A percentile compares a stretch with the other conserved stretches of the same genome.
phyloP scores from a whole-genome alignment of 2,113 vertebrate genomes.

The Poicephalus meyeri region DNA sequence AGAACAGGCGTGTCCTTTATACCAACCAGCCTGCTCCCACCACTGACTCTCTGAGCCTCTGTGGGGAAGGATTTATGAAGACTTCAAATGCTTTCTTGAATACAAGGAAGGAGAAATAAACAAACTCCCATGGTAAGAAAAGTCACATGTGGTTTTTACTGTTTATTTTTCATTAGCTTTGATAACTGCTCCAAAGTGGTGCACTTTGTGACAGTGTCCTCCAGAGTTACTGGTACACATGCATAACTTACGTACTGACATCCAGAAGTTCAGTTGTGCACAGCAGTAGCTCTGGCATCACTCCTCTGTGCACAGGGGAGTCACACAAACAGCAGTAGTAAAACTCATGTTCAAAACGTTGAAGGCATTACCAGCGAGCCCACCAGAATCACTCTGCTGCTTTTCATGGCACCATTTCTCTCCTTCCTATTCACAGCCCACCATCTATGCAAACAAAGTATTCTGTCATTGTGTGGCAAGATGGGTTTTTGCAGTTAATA shows the following conservation, averaged over 20 bases:
- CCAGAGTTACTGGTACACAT: neutral
- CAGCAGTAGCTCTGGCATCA: neutral
- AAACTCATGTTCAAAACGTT: neutral
- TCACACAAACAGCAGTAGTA: neutral
- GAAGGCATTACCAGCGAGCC: neutral
- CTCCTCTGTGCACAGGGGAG: too few relatives aligned
- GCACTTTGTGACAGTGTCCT: neutral
- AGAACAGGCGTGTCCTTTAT: neutral
- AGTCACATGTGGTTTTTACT: neutral
- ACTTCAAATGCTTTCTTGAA: neutral
- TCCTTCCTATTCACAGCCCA: neutral
- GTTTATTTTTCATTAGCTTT: neutral
- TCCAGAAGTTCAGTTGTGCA: neutral
- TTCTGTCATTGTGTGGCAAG: neutral
- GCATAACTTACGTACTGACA: neutral
- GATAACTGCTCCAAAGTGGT: neutral
- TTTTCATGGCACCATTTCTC: neutral
- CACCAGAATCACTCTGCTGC: neutral
- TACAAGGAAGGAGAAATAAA: neutral
- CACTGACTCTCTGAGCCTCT: neutral
- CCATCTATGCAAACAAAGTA: neutral
- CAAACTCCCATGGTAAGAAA: neutral
- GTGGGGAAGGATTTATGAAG: neutral
- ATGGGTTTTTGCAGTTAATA: neutral
- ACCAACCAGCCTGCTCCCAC: neutral